phyloP scores from a whole-genome alignment of 1,140 invertebrate genomes.

The Lepidotrigona ventralis region DNA sequence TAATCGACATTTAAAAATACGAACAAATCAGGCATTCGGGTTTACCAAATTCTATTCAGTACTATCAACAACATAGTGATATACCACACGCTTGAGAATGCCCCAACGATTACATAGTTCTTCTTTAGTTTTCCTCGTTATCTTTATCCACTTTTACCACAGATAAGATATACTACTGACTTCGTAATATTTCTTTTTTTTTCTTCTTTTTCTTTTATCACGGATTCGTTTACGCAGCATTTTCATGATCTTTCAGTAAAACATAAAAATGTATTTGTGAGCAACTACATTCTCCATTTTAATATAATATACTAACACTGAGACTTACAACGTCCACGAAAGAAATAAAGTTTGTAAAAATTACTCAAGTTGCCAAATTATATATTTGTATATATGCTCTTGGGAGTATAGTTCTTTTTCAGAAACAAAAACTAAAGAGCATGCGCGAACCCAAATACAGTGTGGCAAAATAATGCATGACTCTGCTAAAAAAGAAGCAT shows the following conservation, averaged over 20 bases:
- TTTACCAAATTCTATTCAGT: conserved; percentile 28
- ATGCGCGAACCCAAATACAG: conserved; percentile 62
- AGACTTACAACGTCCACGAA: conserved; percentile 46
- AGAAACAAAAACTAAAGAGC: conserved; percentile 48
- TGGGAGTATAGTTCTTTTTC: conserved; percentile 45
- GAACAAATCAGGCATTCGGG: conserved; percentile 36
- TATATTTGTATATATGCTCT: conserved; percentile 44
- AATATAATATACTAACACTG: conserved; percentile 36
- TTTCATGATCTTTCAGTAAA: conserved; percentile 43
- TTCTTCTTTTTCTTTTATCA: background rate
- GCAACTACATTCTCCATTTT: conserved; percentile 34
- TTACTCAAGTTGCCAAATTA: conserved; percentile 36
- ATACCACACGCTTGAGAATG: conserved; percentile 35
- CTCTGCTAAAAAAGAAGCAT: conserved; percentile 6
- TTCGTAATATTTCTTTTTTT: background rate
- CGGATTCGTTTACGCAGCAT: conserved; percentile 45
- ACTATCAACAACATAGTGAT: conserved; percentile 31
- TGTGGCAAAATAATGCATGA: conserved; percentile 60
- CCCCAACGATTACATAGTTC: conserved; percentile 43
- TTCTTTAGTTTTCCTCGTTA: conserved; percentile 39
- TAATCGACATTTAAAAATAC: conserved; percentile 29
- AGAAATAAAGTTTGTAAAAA: conserved; percentile 48
- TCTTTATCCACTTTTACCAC: conserved; percentile 28
- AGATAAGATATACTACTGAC: conserved; percentile 11
- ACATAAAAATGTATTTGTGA: conserved; percentile 50